Evolutionary conservation across 1,140 invertebrate species (phyloP).

Genomic region (Olivierus martensii): DNA sequence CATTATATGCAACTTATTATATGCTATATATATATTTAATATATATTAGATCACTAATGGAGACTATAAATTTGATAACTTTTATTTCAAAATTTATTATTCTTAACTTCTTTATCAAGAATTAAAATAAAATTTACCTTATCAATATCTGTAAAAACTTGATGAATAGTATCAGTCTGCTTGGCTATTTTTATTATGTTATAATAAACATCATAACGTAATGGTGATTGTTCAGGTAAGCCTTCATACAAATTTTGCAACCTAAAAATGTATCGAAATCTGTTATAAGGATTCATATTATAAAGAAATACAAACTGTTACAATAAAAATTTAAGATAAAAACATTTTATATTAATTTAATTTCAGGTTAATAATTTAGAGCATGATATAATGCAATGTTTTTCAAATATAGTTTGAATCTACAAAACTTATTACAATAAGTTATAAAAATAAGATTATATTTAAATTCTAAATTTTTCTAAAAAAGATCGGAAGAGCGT

Average conservation of each 20-base stretch:
- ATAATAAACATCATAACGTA: conserved; percentile 84
- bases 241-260: conserved; percentile 65
- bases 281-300: neutral
- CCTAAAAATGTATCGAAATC: conserved; percentile 24
- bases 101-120: too few species aligned
- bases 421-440: too few species aligned
- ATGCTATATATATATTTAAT: too few species aligned
- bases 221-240: conserved; percentile 60
- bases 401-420: too few species aligned
- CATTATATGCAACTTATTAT: too few species aligned
- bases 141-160: conserved; percentile 40
- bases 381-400: neutral
- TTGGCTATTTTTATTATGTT: conserved; percentile 75
- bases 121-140: too few species aligned
- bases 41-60: too few species aligned
- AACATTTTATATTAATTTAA: neutral
- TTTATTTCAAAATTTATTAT: too few species aligned
- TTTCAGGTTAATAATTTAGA: neutral
- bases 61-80: too few species aligned
- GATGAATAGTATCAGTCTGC: conserved; percentile 64
- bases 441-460: too few species aligned
- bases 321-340: neutral
- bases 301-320: neutral
- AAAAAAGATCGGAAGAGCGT: too few species aligned
- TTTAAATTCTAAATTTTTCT: too few species aligned